Percentiles rank a stretch among this genome's conserved stretches.
phyloP scores from a whole-genome alignment of 1,140 invertebrate genomes.

The Sycobia sp. region DNA sequence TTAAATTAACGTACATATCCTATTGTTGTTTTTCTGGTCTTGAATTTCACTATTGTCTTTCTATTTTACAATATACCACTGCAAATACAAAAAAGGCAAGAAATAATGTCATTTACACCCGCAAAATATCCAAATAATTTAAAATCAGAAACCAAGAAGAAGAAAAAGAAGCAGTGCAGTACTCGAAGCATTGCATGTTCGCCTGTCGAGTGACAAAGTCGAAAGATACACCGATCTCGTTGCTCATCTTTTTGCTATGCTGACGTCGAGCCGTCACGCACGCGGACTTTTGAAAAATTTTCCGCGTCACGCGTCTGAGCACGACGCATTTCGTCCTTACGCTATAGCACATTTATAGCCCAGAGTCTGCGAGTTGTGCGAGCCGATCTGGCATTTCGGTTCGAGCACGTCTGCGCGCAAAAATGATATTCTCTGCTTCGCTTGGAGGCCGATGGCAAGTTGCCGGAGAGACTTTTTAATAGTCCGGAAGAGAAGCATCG shows the following conservation, averaged over 20 bases:
- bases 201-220: background rate
- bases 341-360: background rate
- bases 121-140: too few relatives aligned
- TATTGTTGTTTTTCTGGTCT: too few relatives aligned
- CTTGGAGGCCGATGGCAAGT: too few relatives aligned
- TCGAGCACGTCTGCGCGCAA: background rate
- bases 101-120: too few relatives aligned
- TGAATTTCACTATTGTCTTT: too few relatives aligned
- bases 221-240: constrained; percentile 1
- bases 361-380: background rate
- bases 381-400: background rate
- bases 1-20: too few relatives aligned
- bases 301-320: constrained; percentile 6
- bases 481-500: constrained; percentile 7
- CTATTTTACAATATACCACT: too few relatives aligned
- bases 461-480: too few relatives aligned
- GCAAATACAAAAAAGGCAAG: too few relatives aligned
- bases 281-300: constrained; percentile 9
- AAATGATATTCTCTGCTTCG: background rate
- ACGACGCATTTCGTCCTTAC: constrained; percentile 5
- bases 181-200: background rate
- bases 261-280: too few relatives aligned
- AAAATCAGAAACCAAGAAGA: too few relatives aligned
- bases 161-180: background rate
- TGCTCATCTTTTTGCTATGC: background rate